A percentile compares a stretch with the other conserved stretches of the same genome.
phyloP scores from a whole-genome alignment of 2,888 invertebrate species.

The Bembecia ichneumoniformis region DNA sequence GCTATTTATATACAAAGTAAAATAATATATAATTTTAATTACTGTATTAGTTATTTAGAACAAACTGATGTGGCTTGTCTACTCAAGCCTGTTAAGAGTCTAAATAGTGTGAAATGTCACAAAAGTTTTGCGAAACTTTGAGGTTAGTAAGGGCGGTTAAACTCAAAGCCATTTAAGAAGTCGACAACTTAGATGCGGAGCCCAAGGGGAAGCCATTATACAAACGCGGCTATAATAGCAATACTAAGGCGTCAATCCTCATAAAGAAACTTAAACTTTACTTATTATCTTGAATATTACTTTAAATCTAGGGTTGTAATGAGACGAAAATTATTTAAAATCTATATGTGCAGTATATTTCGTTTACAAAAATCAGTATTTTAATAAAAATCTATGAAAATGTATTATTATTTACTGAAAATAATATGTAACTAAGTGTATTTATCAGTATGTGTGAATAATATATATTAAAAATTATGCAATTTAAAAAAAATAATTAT shows the following conservation, averaged over 20 bases:
- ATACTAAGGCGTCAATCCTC: conserved; percentile 12
- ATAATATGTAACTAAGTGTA: no score
- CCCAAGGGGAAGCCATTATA: conserved; percentile 8
- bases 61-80: no score
- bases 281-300: conserved; percentile 14
- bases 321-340: background rate
- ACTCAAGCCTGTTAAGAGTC: background rate
- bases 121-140: conserved; percentile 7
- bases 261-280: conserved; percentile 12
- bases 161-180: conserved; percentile 8
- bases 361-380: no score
- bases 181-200: conserved; percentile 14
- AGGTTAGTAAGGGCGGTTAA: background rate
- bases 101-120: conserved; percentile 10
- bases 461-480: no score
- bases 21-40: no score
- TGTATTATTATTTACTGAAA: no score
- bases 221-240: conserved; percentile 9
- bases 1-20: no score
- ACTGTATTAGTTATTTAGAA: no score
- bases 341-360: background rate
- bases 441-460: no score
- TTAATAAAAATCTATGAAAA: no score
- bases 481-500: no score
- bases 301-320: conserved; percentile 8